Conservation (phyloP, 2,113 vertebrate genomes). For the Hypocryptadius cinnamomeus region DNA sequence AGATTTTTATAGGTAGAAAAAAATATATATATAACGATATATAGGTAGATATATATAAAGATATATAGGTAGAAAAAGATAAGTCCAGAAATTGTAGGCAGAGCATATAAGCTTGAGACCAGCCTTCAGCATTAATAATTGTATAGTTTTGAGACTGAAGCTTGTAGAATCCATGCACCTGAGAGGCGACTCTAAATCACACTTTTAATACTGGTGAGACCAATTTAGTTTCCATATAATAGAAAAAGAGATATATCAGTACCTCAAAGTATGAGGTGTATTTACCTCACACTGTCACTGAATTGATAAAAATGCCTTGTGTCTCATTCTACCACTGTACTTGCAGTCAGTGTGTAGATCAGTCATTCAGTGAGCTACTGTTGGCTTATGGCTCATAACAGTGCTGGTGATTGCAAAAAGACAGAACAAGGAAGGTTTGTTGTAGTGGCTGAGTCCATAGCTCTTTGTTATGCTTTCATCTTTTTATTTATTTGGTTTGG, state of each 20-base stretch:
- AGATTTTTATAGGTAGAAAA: background rate
- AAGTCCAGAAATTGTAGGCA: background rate
- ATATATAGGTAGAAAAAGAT: background rate
- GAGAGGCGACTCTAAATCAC: background rate
- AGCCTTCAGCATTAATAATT: background rate
- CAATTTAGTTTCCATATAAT: background rate
- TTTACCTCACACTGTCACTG: background rate
- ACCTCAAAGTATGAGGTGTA: background rate
- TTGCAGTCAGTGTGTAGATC: background rate
- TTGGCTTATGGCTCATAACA: background rate
- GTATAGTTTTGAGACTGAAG: background rate
- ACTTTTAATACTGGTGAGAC: background rate
- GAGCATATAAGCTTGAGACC: background rate
- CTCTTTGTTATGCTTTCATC: background rate
- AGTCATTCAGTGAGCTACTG: background rate
- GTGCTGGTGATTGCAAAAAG: background rate
- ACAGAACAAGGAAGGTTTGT: background rate
- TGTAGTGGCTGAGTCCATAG: background rate
- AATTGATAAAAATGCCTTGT: background rate
- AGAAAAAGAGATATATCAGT: background rate
- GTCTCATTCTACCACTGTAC: background rate
- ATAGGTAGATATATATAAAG: no score
- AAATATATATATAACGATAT: no score
- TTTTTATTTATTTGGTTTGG: conserved; percentile 1
- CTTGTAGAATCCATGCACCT: background rate